Evolutionary conservation across 2,113 vertebrate species (phyloP).

Genomic region (Chloroceryle aenea): DNA sequence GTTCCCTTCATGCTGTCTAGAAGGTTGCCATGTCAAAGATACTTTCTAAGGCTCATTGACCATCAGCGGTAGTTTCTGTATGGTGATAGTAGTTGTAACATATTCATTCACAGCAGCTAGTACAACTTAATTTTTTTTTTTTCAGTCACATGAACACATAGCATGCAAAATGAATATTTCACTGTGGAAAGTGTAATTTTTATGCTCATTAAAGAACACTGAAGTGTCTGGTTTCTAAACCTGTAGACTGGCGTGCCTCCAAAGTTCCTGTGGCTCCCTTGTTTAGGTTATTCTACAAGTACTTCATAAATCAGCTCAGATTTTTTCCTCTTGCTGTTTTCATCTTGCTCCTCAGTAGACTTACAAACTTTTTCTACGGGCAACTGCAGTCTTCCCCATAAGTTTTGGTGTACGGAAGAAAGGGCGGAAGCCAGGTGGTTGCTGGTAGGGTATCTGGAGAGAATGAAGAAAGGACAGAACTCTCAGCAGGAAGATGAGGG

Average conservation of each 20-base stretch:
- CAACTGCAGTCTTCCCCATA: not conserved
- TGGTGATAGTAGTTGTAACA: not conserved
- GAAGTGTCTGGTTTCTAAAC: not conserved
- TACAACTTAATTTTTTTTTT: not conserved
- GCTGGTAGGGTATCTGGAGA: not conserved
- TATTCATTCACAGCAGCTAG: not conserved
- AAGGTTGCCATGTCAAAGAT: not conserved
- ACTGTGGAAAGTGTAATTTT: not conserved
- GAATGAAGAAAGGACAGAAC: not conserved
- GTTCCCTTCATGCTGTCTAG: not conserved
- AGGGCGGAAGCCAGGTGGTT: not conserved
- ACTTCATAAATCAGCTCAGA: not conserved
- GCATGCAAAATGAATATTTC: not conserved
- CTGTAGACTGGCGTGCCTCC: not conserved
- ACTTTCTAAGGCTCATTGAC: not conserved
- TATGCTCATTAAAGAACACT: not conserved
- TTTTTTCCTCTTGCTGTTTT: not conserved
- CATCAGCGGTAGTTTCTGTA: not conserved
- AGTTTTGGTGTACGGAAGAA: not conserved
- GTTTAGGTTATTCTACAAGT: not conserved
- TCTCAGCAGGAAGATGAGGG: not conserved
- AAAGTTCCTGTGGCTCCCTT: not conserved
- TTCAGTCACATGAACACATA: not conserved
- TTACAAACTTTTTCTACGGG: not conserved
- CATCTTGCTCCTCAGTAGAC: not conserved